These are phyloP conservation scores for Halesus radiatus DNA, from an alignment of 1,140 invertebrate species.

Conservation along the genomic window DNA sequence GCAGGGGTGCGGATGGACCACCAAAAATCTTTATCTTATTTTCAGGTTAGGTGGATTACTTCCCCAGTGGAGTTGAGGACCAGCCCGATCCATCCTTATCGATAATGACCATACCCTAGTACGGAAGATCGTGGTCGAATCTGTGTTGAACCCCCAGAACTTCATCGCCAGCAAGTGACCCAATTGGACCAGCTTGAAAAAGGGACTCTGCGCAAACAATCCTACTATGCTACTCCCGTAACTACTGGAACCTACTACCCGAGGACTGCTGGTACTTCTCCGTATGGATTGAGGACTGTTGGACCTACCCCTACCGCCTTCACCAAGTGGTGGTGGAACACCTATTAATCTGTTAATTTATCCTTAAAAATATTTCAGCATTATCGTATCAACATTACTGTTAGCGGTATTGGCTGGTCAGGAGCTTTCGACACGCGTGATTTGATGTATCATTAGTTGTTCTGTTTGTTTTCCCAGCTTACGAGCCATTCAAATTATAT, in stretches of 20 bases:
- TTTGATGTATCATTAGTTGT: no score
- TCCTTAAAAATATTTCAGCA: no score
- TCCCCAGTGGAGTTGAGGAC: conserved; percentile 78
- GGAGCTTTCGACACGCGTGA: no score
- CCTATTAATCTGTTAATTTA: no score
- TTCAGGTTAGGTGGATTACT: conserved; percentile 82
- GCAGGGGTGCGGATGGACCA: no score
- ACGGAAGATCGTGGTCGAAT: conserved; percentile 74
- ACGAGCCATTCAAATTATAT: no score
- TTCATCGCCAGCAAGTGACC: conserved; percentile 69
- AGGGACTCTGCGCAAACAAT: conserved; percentile 66
- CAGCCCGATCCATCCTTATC: conserved; percentile 68
- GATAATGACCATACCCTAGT: conserved; percentile 76
- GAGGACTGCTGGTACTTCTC: not conserved
- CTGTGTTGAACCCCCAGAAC: conserved; percentile 69
- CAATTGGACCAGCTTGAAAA: conserved; percentile 66
- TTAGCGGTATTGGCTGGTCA: no score
- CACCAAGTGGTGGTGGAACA: not conserved
- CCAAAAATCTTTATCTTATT: no score
- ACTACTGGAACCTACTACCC: conserved; percentile 72
- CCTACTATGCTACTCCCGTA: conserved; percentile 66
- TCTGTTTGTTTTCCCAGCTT: no score
- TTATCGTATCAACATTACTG: no score
- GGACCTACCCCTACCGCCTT: not conserved
- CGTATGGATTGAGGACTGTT: not conserved